phyloP scores from a whole-genome alignment of 2,888 invertebrate species.

The Scaptomyza flava region DNA sequence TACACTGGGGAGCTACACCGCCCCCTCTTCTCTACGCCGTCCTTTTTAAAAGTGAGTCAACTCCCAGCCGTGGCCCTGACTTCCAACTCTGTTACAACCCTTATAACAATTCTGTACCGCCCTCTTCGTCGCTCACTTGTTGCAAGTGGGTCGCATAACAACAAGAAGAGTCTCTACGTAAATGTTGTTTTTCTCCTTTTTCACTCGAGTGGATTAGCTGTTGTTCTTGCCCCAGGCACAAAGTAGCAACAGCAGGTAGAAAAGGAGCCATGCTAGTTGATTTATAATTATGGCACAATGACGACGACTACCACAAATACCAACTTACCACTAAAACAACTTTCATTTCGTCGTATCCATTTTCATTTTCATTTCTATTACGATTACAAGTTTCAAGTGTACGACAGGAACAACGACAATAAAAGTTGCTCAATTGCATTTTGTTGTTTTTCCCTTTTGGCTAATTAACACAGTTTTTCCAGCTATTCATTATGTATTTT shows the following conservation, averaged over 20 bases:
- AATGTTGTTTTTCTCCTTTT: constrained; percentile 58
- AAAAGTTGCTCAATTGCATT: constrained; percentile 25
- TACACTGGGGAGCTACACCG: constrained; percentile 63
- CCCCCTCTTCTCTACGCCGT: not conserved
- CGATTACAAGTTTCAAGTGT: constrained; percentile 41
- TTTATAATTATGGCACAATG: constrained; percentile 67
- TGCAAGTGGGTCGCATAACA: constrained; percentile 73
- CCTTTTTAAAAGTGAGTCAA: constrained; percentile 67
- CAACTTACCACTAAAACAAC: constrained; percentile 22
- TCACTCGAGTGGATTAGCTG: constrained; percentile 71
- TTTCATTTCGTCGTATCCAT: constrained; percentile 19
- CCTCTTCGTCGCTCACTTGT: constrained; percentile 55
- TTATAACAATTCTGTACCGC: constrained; percentile 36
- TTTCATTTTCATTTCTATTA: constrained; percentile 11
- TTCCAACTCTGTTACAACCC: constrained; percentile 34
- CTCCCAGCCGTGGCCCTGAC: constrained; percentile 5
- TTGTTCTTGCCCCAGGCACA: constrained; percentile 19
- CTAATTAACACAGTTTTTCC: constrained; percentile 43
- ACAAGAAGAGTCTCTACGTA: constrained; percentile 46
- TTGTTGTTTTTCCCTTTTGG: constrained; percentile 24
- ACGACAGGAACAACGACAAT: not conserved
- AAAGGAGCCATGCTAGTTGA: constrained; percentile 62
- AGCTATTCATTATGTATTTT: not conserved
- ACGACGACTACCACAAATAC: constrained; percentile 19
- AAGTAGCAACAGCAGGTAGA: constrained; percentile 4